A percentile compares a stretch with the other conserved stretches of the same genome.
These are phyloP conservation scores for Heliconius hermathena DNA, from an alignment of 1,140 invertebrate genomes.

Conservation along the genomic window DNA sequence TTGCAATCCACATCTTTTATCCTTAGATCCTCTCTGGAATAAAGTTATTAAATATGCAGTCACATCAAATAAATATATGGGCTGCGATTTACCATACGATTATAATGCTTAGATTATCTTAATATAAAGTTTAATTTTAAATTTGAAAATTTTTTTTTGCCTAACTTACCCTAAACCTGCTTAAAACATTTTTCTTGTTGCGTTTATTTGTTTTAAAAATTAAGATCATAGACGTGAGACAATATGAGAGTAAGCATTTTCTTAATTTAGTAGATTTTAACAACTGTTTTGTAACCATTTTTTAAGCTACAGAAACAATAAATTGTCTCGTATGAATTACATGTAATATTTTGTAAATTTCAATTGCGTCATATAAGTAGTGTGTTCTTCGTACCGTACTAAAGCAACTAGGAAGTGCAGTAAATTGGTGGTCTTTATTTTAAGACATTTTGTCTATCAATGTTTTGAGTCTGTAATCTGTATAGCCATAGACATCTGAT, in stretches of 20 bases:
- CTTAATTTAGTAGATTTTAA: too few species aligned
- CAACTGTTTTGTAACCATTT: too few species aligned
- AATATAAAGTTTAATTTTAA: constrained; percentile 1
- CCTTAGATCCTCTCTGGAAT: constrained; percentile 87
- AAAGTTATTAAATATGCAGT: constrained; percentile 85
- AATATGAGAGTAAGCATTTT: too few species aligned
- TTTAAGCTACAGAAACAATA: not conserved
- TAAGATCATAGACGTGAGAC: too few species aligned
- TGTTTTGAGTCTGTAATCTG: not conserved
- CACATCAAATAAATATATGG: constrained; percentile 85
- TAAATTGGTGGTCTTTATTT: too few species aligned
- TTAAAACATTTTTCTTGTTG: too few species aligned
- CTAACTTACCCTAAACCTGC: too few species aligned
- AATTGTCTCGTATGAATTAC: constrained; percentile 3
- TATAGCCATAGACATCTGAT: constrained; percentile 16
- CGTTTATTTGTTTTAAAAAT: too few species aligned
- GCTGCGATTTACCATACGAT: constrained; percentile 82
- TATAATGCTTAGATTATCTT: constrained; percentile 8
- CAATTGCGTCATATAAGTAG: not conserved
- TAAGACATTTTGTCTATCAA: not conserved
- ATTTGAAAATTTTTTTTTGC: constrained; percentile 18
- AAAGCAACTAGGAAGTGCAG: too few species aligned
- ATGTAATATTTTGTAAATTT: not conserved
- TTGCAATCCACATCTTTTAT: constrained; percentile 90
- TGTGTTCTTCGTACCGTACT: too few species aligned